Conservation (phyloP, 2,797 vertebrate genomes). For the Phyllotis vaccarum region DNA sequence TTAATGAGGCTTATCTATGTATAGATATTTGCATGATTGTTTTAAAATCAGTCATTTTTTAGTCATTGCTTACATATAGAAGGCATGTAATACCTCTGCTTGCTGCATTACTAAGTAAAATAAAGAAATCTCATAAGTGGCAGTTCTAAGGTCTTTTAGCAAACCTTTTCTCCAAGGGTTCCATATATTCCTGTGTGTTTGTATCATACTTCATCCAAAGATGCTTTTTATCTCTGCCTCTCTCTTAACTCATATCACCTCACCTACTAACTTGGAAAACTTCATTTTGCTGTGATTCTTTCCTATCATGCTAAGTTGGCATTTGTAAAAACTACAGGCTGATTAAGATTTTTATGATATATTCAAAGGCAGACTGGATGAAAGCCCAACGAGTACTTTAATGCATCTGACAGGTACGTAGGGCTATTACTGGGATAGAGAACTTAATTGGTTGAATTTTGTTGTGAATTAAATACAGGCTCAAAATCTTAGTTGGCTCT, state of each 20-base stretch:
- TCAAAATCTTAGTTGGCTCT: constrained; percentile 58
- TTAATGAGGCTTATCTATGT: constrained; percentile 67
- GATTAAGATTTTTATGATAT: constrained; percentile 2
- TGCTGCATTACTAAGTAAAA: constrained; percentile 37
- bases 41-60: constrained; percentile 67
- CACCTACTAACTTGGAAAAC: neutral
- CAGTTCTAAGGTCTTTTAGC: constrained; percentile 30
- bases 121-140: constrained; percentile 43
- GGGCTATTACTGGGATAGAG: neutral
- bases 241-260: neutral
- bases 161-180: constrained; percentile 5
- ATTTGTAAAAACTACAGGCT: neutral
- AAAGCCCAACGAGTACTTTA: constrained; percentile 10
- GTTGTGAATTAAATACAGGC: constrained; percentile 29
- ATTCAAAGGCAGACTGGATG: constrained; percentile 9
- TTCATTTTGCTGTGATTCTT: neutral
- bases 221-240: neutral
- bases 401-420: neutral
- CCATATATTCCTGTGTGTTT: neutral
- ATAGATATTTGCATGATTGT: constrained; percentile 39
- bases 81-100: constrained; percentile 10
- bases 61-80: constrained; percentile 16
- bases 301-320: constrained; percentile 14
- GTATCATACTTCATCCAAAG: constrained; percentile 12
- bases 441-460: constrained; percentile 13